Conservation (phyloP, 2,888 invertebrate genomes). For the Cantharis nigra region DNA sequence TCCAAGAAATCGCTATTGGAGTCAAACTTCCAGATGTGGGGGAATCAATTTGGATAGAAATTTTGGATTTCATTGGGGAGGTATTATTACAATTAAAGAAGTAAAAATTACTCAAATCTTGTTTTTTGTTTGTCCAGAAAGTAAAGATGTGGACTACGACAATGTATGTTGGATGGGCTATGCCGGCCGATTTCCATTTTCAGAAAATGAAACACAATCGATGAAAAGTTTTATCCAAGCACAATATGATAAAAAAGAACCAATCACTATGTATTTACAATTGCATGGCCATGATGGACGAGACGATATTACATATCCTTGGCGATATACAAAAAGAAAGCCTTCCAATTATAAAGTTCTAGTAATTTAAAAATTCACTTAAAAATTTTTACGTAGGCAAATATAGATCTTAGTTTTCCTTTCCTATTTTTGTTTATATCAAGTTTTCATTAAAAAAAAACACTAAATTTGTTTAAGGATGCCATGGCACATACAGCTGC, state of each 20-base stretch:
- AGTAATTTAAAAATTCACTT: neutral
- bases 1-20: neutral
- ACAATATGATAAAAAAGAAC: neutral
- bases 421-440: too few species aligned
- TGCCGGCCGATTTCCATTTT: neutral
- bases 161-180: neutral
- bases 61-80: constrained; percentile 15
- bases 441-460: neutral
- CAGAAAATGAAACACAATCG: constrained; percentile 1
- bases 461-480: neutral
- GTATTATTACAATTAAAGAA: neutral
- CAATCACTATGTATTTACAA: constrained; percentile 7
- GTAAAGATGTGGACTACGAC: neutral
- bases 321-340: neutral
- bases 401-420: too few species aligned
- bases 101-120: neutral
- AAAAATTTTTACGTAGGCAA: neutral
- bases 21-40: neutral
- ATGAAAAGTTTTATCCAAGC: neutral
- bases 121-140: neutral
- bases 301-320: constrained; percentile 4
- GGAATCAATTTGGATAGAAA: constrained; percentile 7
- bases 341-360: neutral
- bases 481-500: neutral
- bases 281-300: neutral